Conservation (phyloP, 2,888 invertebrate genomes). For the Cynaeus angustus region DNA sequence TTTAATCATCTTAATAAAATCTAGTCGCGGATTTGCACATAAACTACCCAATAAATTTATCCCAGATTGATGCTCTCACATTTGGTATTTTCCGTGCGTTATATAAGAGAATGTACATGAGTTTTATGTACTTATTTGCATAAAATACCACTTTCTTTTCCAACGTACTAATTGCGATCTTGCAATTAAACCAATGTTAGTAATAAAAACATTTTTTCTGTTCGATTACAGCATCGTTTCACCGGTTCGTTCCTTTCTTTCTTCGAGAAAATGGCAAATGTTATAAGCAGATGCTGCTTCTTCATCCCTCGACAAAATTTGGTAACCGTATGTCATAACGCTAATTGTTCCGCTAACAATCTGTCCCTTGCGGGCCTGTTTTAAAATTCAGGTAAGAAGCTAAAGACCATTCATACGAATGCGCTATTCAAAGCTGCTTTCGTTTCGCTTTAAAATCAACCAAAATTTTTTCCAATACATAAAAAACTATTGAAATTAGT, state of each 20-base stretch:
- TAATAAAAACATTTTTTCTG: background rate
- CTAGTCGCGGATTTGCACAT: slow-evolving; percentile 36
- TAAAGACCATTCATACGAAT: slow-evolving; percentile 26
- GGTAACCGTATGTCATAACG: slow-evolving; percentile 53
- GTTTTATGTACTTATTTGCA: slow-evolving; percentile 40
- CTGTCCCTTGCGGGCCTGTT: slow-evolving; percentile 50
- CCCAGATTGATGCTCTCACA: slow-evolving; percentile 48
- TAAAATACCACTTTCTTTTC: slow-evolving; percentile 45
- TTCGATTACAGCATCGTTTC: slow-evolving; percentile 3
- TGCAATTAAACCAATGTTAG: slow-evolving; percentile 5
- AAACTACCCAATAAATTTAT: slow-evolving; percentile 45
- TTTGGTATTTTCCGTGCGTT: slow-evolving; percentile 48
- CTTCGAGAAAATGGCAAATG: slow-evolving; percentile 41
- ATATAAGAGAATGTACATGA: slow-evolving; percentile 42
- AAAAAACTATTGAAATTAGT: no score
- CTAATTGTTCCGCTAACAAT: slow-evolving; percentile 56
- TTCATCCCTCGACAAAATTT: slow-evolving; percentile 49
- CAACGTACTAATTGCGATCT: slow-evolving; percentile 1
- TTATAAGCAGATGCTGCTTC: slow-evolving; percentile 44
- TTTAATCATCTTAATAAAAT: slow-evolving; percentile 45
- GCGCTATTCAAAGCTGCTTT: background rate
- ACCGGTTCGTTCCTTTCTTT: background rate
- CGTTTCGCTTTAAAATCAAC: background rate
- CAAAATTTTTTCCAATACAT: background rate
- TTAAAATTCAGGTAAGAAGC: slow-evolving; percentile 46